Evolutionary conservation across 1,140 invertebrate species (phyloP).

Genomic region (Drosophila sucinea): DNA sequence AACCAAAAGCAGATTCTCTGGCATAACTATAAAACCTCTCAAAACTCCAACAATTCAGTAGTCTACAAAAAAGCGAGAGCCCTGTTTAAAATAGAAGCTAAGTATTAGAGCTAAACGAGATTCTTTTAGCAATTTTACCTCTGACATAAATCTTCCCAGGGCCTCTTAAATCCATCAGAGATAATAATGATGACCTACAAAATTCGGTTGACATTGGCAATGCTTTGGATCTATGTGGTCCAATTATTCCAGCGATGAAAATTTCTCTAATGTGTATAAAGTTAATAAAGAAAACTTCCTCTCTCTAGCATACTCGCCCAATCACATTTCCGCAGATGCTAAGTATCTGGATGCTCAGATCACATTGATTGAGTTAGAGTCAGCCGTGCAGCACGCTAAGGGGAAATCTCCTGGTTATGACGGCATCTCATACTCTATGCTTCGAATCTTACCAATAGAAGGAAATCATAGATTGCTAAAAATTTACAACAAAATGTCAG

Average conservation of each 20-base stretch:
- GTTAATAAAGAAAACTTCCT: background rate
- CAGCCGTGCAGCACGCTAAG: conserved; percentile 7
- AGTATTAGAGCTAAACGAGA: conserved; percentile 3
- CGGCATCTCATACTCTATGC: background rate
- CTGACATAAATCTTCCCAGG: background rate
- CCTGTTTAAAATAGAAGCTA: conserved; percentile 4
- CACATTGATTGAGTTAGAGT: background rate
- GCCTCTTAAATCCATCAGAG: conserved; percentile 3
- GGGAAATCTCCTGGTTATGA: background rate
- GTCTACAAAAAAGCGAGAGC: conserved; percentile 3
- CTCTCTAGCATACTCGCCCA: background rate
- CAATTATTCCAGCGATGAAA: conserved; percentile 6
- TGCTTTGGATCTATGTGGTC: conserved; percentile 8
- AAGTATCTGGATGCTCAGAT: conserved; percentile 6
- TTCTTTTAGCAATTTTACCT: conserved; percentile 1
- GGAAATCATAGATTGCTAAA: conserved; percentile 1
- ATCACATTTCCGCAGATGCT: background rate
- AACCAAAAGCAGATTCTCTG: conserved; percentile 5
- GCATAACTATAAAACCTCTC: conserved; percentile 9
- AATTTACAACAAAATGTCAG: conserved; percentile 7
- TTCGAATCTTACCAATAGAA: conserved; percentile 9
- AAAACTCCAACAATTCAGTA: background rate
- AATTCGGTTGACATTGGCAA: conserved; percentile 15
- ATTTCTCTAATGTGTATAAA: background rate
- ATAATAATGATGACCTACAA: conserved; percentile 9